Base-by-base conservation (phyloP, 2,888 invertebrate genomes). In the Molorchus minor region DNA sequence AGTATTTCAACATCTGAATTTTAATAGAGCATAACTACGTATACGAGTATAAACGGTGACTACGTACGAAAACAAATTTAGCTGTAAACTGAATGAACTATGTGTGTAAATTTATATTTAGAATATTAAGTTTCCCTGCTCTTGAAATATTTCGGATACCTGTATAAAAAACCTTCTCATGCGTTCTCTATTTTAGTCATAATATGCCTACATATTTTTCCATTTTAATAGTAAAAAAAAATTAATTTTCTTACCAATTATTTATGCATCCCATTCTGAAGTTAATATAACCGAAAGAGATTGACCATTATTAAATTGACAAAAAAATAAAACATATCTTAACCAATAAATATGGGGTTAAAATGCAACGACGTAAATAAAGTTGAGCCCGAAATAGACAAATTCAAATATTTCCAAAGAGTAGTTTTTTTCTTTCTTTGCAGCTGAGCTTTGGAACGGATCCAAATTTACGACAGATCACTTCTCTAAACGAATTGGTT, bases 281-380 rank as follows among this genome's bases (percentile, higher is more conserved):
- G n/a, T n/a, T 33, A 33, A 33, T 33, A 33, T 33, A 10, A 3
- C 33, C 12, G 33, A 5, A 33, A n/a, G 12, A 33, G 3, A 33
- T 45, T 30, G 16, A 45, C 17, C 30, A 30, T 16, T 17, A 16
- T 45, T 45, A 45, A 44, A 30, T 29, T 45, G n/a, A 29, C 30
- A 17, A 15, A 30, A 45, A 45, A 29, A 13, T 33, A 16, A 17
- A 30, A 45, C 29, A 45, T 15, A 15, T 10, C 33, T 7, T 10
- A n/a, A 33, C 30, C 30, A 45, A 45, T 45, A 45, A 45, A 44
- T 44, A 44, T 17, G 16, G 45, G 30, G 30, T 30, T 45, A 30
- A 21, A 45, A 45, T 45, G 29, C 17, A 30, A 45, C 25, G 43
- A 25, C 43, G 30, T 12, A 45, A 30, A 45, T 29, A 30, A 45